Conservation (phyloP, 2,113 vertebrate species). For the Sander lucioperca region DNA sequence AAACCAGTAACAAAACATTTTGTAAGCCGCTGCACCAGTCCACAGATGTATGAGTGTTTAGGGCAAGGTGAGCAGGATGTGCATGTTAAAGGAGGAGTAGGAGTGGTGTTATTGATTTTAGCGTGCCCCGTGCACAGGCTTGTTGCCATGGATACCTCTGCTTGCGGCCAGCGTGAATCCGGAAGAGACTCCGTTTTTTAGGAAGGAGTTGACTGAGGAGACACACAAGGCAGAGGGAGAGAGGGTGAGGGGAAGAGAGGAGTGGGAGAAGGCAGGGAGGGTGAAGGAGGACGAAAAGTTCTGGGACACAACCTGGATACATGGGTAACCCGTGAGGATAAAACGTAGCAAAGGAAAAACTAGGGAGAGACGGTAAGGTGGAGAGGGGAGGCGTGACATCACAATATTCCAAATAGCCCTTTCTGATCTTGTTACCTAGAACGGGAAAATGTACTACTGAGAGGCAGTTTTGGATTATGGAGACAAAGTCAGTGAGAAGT, state of each 20-base stretch:
- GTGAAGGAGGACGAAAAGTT: slow-evolving; percentile 26
- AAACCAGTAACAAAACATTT: background rate
- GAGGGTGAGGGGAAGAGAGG: slow-evolving; percentile 78
- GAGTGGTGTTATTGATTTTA: slow-evolving; percentile 44
- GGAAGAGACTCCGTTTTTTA: slow-evolving; percentile 98
- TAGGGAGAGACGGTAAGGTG: slow-evolving; percentile 12
- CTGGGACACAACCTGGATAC: slow-evolving; percentile 53
- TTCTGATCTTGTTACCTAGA: slow-evolving; percentile 6
- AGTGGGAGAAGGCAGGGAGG: slow-evolving; percentile 32
- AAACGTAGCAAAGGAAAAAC: slow-evolving; percentile 11
- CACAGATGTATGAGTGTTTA: slow-evolving; percentile 72
- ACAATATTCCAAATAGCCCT: slow-evolving; percentile 66
- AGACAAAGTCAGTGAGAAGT: slow-evolving; percentile 38
- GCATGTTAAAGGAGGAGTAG: slow-evolving; percentile 17
- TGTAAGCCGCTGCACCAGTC: slow-evolving; percentile 42
- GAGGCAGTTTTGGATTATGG: slow-evolving; percentile 63
- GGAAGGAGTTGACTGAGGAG: slow-evolving; percentile 93
- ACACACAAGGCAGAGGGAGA: slow-evolving; percentile 91
- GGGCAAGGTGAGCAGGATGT: slow-evolving; percentile 52
- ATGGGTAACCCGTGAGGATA: slow-evolving; percentile 36
- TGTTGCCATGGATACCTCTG: slow-evolving; percentile 91
- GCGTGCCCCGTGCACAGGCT: slow-evolving; percentile 83
- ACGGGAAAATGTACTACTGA: background rate
- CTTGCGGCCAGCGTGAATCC: slow-evolving; percentile 95
- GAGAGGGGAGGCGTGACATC: slow-evolving; percentile 36